Evolutionary conservation across 2,888 invertebrate species (phyloP), one percentile per base, ranked within the genome.

Genomic region (Rambutsinella grinnellia): DNA sequence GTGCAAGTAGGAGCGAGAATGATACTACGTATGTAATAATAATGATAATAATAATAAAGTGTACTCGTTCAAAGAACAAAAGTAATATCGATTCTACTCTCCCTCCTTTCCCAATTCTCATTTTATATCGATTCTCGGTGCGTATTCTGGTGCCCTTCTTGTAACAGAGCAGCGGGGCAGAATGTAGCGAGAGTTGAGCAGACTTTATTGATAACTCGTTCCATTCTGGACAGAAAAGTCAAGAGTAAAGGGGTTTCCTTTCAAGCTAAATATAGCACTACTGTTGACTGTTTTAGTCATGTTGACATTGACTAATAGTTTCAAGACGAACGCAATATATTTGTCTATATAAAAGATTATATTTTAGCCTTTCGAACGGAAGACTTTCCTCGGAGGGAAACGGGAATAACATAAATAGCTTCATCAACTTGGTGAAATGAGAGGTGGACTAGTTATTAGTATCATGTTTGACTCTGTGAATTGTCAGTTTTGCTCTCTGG

Each of bases 41-140:
- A 74, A 67, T 58, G 60, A 74, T 74, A 74, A 74, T 67, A 65
- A 66, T 66, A 66, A 74, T 66, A 57, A 49, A 17, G 53, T 66
- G 66, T 74, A 61, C 65, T 66, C 61, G 15, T 66, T 53, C 47
- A 17, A 71, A 57, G 46, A 71, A 58, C 56, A 65, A 62, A 44
- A 60, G 27, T 27, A 60, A 65, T 66, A 58, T 60, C 66, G 58
- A 28, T 65, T 60, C 53, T n/a, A n/a, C n/a, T n/a, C n/a, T n/a
- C n/a, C n/a, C n/a, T n/a, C 58, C 56, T 8, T 13, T 54, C 21
- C 24, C 54, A 21, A 54, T 54, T 24, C 13, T 5, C 23, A 24
- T 54, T 51, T 17, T 10, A 36, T 36, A 8, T 36, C 36, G 36
- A n/a, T n/a, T n/a, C n/a, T n/a, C n/a, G n/a, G n/a, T 36, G 36